A percentile compares a stretch with the other conserved stretches of the same genome.
phyloP scores from a whole-genome alignment of 2,113 vertebrate species.

The Mus pahari region DNA sequence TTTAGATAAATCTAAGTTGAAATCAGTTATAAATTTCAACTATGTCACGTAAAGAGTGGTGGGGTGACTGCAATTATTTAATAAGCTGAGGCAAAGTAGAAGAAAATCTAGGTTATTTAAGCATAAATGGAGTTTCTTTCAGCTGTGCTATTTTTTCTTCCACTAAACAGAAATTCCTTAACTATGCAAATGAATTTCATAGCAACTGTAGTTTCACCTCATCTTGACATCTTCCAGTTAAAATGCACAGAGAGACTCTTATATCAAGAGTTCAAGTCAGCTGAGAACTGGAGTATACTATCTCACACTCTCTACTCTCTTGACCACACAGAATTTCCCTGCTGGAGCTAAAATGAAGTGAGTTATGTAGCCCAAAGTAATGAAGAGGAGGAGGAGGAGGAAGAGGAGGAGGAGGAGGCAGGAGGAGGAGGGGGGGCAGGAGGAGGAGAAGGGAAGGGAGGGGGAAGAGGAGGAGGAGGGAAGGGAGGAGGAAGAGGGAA shows the following conservation, averaged over 20 bases:
- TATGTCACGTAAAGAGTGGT: background rate
- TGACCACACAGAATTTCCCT: background rate
- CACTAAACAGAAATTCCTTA: background rate
- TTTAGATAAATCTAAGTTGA: background rate
- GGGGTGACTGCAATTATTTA: background rate
- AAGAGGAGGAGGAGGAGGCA: no score
- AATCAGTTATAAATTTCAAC: background rate
- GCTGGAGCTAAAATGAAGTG: background rate
- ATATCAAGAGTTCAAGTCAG: background rate
- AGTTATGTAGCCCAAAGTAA: constrained; percentile 22
- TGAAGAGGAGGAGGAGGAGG: no score
- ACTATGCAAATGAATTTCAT: background rate
- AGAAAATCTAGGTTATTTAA: constrained; percentile 25
- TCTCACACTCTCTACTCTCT: background rate
- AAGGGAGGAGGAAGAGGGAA: no score
- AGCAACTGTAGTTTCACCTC: background rate
- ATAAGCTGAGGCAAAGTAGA: background rate
- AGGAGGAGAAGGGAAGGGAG: no score
- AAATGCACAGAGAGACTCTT: background rate
- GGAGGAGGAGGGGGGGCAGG: no score
- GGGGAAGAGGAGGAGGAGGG: no score
- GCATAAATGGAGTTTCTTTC: background rate
- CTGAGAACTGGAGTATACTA: background rate
- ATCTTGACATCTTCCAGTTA: background rate
- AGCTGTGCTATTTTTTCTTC: background rate